A percentile compares a stretch with the other conserved stretches of the same genome.
These are phyloP conservation scores for Muntiacus reevesi DNA, from an alignment of 2,113 vertebrate species.

Conservation along the genomic window DNA sequence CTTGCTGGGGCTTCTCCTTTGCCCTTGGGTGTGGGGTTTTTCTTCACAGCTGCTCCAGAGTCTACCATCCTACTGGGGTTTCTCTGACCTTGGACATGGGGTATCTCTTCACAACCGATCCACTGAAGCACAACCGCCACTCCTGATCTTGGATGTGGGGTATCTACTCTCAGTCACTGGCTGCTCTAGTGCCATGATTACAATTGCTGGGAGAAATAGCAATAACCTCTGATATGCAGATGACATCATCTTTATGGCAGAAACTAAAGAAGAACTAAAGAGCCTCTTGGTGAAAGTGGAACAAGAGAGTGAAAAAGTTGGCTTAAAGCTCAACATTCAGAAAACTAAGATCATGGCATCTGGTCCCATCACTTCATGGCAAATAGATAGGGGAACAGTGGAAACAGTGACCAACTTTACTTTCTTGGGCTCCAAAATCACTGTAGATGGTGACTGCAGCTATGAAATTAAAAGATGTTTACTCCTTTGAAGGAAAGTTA, in stretches of 20 bases:
- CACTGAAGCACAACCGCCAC: too few species aligned
- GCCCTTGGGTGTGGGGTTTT: not conserved
- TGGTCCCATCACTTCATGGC: not conserved
- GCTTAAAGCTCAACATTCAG: not conserved
- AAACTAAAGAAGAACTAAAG: not conserved
- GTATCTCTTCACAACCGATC: not conserved
- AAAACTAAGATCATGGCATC: not conserved
- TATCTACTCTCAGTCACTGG: not conserved
- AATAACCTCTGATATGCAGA: not conserved
- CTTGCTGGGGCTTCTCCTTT: not conserved
- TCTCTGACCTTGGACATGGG: not conserved
- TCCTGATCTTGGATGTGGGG: not conserved
- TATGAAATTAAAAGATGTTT: not conserved
- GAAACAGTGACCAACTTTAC: not conserved
- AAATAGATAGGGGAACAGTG: not conserved
- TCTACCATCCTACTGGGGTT: too few species aligned
- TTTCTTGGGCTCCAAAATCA: not conserved
- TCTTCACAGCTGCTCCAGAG: not conserved
- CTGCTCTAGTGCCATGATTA: rapidly evolving
- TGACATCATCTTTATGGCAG: not conserved
- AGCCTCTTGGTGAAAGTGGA: not conserved
- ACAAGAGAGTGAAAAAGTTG: not conserved
- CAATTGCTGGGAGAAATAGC: not conserved
- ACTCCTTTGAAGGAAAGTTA: not conserved
- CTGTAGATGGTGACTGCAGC: not conserved